A percentile compares a stretch with the other conserved stretches of the same genome.
These are phyloP conservation scores for Lithophane leautieri DNA, from an alignment of 2,888 invertebrate genomes.

Conservation along the genomic window DNA sequence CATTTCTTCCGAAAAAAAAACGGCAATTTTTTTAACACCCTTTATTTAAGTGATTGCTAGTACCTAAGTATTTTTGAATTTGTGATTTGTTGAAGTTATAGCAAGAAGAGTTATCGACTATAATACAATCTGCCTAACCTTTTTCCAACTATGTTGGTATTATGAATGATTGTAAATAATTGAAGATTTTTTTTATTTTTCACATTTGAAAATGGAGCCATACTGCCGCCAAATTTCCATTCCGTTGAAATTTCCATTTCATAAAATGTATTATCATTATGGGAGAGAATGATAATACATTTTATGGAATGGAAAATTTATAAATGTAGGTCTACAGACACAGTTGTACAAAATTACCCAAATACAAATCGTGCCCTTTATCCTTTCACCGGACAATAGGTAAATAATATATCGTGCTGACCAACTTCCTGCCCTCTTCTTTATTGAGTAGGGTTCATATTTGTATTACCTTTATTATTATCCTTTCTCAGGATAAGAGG, in stretches of 20 bases:
- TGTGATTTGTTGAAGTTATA: neutral
- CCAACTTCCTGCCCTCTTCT: slow-evolving; percentile 53
- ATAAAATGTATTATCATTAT: slow-evolving; percentile 32
- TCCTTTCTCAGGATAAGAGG: slow-evolving; percentile 16
- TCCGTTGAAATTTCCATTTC: too few relatives aligned
- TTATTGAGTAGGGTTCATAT: slow-evolving; percentile 46
- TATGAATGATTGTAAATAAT: too few relatives aligned
- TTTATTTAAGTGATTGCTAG: neutral
- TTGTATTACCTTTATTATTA: slow-evolving; percentile 18
- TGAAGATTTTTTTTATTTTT: too few relatives aligned
- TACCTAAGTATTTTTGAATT: neutral
- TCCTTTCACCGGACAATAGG: slow-evolving; percentile 44
- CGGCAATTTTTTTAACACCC: slow-evolving; percentile 28
- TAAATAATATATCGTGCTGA: slow-evolving; percentile 54
- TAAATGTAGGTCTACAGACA: neutral
- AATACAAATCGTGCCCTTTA: slow-evolving; percentile 52
- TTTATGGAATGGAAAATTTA: too few relatives aligned
- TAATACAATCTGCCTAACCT: too few relatives aligned
- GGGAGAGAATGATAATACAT: too few relatives aligned
- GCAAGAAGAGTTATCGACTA: neutral
- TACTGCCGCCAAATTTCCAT: too few relatives aligned
- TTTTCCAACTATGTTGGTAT: too few relatives aligned
- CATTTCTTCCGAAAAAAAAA: slow-evolving; percentile 30
- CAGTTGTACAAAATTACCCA: slow-evolving; percentile 33
- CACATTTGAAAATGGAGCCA: too few relatives aligned